Percentiles rank a stretch among this genome's conserved stretches.
Evolutionary conservation across 1,140 invertebrate genomes (phyloP).

Genomic region (Cotesia glomerata): DNA sequence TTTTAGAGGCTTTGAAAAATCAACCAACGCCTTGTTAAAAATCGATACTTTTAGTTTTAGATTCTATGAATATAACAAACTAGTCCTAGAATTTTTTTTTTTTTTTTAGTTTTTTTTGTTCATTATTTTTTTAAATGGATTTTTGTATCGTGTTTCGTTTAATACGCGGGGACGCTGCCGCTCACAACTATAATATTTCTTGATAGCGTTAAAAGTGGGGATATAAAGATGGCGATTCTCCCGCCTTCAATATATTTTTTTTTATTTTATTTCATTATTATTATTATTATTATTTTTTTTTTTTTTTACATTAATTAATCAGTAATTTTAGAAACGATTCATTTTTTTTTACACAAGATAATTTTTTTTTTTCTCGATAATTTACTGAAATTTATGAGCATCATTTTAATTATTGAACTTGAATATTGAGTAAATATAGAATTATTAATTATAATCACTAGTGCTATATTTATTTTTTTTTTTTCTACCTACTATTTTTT

Average conservation of each 20-base stretch:
- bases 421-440: not conserved
- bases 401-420: too few species aligned
- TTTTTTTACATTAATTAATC: not conserved
- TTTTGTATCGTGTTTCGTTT: conserved; percentile 1
- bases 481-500: too few species aligned
- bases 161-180: conserved; percentile 9
- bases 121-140: not conserved
- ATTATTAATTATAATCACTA: not conserved
- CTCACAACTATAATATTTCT: conserved; percentile 20
- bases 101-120: not conserved
- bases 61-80: not conserved
- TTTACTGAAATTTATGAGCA: too few species aligned
- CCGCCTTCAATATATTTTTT: conserved; percentile 20
- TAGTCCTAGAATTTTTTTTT: not conserved
- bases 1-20: conserved; percentile 19
- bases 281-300: not conserved
- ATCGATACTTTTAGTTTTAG: conserved; percentile 14
- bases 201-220: conserved; percentile 18
- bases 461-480: too few species aligned
- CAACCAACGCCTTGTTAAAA: conserved; percentile 23
- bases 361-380: too few species aligned
- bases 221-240: conserved; percentile 22
- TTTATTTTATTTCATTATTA: not conserved
- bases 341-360: too few species aligned
- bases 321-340: too few species aligned